These are phyloP conservation scores for Hemibagrus guttatus DNA, from an alignment of 2,797 vertebrate species.

Conservation along the genomic window DNA sequence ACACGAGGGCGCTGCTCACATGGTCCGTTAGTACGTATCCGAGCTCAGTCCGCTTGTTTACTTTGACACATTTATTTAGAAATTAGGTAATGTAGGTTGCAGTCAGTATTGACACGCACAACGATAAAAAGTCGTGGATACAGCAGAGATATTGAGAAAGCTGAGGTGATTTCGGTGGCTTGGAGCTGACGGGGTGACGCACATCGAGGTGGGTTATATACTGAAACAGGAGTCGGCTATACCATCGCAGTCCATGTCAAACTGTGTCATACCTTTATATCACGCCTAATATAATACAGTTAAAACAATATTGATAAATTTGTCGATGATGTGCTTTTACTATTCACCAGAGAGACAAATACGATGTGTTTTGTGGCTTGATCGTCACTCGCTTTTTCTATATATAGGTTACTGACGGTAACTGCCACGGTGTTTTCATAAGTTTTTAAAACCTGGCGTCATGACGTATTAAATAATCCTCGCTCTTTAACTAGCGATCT, in stretches of 20 bases:
- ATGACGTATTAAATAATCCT: not conserved
- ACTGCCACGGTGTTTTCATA: not conserved
- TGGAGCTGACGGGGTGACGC: not conserved
- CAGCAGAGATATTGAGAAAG: not conserved
- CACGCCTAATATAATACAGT: too few relatives aligned
- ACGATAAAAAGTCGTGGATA: not conserved
- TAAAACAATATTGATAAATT: not conserved
- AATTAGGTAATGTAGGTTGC: not conserved
- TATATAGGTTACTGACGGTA: not conserved
- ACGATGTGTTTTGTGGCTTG: not conserved
- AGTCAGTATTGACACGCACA: not conserved
- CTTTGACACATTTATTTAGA: slow-evolving; percentile 13
- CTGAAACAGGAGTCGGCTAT: not conserved
- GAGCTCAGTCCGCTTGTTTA: slow-evolving; percentile 30
- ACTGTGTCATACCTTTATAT: not conserved
- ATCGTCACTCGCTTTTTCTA: not conserved
- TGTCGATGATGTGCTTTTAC: not conserved
- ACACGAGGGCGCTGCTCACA: slow-evolving; percentile 9
- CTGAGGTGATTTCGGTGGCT: not conserved
- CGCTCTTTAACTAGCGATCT: not conserved
- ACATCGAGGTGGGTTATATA: not conserved
- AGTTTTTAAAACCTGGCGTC: not conserved
- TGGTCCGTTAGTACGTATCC: not conserved
- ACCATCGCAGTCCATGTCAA: not conserved
- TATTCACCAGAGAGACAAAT: not conserved